Percentiles rank a stretch among this genome's conserved stretches.
phyloP scores from a whole-genome alignment of 2,888 invertebrate species.

The Nemurella pictetii region DNA sequence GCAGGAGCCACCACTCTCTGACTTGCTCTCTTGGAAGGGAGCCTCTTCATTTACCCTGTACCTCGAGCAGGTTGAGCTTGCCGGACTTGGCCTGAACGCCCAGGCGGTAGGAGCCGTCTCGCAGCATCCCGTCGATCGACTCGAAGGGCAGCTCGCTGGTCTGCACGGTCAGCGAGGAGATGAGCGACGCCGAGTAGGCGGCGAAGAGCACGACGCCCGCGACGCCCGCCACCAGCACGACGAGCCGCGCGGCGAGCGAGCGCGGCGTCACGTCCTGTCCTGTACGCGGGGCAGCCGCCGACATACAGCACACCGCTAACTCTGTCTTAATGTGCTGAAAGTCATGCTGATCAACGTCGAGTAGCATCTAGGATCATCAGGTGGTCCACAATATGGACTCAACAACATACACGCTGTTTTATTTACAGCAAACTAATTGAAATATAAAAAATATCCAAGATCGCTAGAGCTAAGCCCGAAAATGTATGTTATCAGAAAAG shows the following conservation, averaged over 20 bases:
- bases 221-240: not conserved
- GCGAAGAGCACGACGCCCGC: conserved; percentile 7
- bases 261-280: not conserved
- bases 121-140: not conserved
- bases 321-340: no score
- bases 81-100: conserved; percentile 25
- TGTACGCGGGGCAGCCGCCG: not conserved
- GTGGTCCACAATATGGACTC: no score
- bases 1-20: no score
- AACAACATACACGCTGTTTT: no score
- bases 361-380: no score
- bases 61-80: conserved; percentile 8
- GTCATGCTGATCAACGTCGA: no score
- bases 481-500: no score
- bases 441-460: no score
- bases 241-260: not conserved
- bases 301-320: no score
- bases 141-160: conserved; percentile 13
- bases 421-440: not conserved
- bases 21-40: no score
- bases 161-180: conserved; percentile 16
- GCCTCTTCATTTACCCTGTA: no score
- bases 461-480: no score
- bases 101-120: not conserved
- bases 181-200: conserved; percentile 19